A percentile compares a stretch with the other conserved stretches of the same genome.
Evolutionary conservation across 2,888 invertebrate species (phyloP).

Genomic region (Marronus borbonicus): DNA sequence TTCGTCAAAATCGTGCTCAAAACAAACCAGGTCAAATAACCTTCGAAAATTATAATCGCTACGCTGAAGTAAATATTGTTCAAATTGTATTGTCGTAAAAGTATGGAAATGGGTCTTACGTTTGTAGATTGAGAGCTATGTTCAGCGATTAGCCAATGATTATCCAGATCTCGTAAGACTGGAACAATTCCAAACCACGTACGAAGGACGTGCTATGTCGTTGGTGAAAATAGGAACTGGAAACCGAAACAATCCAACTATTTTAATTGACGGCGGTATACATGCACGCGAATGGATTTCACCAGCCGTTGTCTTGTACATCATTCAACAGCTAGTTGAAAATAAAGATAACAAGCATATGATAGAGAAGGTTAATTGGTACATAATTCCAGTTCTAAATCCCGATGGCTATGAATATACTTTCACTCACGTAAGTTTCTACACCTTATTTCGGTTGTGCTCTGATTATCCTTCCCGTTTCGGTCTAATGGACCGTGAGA

Average conservation of each 20-base stretch:
- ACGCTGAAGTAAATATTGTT: neutral
- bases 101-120: neutral
- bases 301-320: slow-evolving; percentile 76
- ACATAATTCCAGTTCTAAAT: slow-evolving; percentile 71
- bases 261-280: slow-evolving; percentile 77
- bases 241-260: slow-evolving; percentile 73
- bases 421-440: slow-evolving; percentile 55
- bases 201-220: slow-evolving; percentile 68
- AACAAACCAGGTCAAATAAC: neutral
- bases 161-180: slow-evolving; percentile 72
- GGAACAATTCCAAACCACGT: slow-evolving; percentile 73
- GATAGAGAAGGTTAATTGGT: slow-evolving; percentile 70
- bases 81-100: neutral
- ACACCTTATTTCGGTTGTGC: no score
- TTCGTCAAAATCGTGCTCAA: neutral
- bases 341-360: slow-evolving; percentile 60
- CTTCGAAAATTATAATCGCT: neutral
- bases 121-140: slow-evolving; percentile 23
- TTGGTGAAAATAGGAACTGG: slow-evolving; percentile 77
- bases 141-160: slow-evolving; percentile 37
- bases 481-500: no score
- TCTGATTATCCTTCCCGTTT: no score
- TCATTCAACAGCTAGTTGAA: neutral
- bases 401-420: slow-evolving; percentile 74
- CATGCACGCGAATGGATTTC: slow-evolving; percentile 83